Conservation (phyloP, 2,888 invertebrate genomes). For the Linnaemya vulpina region DNA sequence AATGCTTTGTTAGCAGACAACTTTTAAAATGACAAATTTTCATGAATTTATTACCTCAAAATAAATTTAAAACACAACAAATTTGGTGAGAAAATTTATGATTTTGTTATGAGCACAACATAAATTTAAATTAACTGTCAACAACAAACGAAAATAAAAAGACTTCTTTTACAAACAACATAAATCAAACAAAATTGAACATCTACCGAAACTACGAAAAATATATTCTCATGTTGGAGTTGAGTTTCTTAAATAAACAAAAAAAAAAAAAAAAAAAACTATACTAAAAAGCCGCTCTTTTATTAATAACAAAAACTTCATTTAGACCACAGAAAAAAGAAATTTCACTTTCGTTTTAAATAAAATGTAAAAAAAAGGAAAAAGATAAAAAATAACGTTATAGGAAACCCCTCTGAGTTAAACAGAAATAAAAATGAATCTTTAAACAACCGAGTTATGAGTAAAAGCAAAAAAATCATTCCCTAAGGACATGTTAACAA, state of each 20-base stretch:
- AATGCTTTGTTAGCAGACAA: background rate
- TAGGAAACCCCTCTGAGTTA: slow-evolving; percentile 70
- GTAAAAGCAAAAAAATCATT: slow-evolving; percentile 33
- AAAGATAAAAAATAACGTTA: slow-evolving; percentile 36
- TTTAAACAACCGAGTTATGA: slow-evolving; percentile 15
- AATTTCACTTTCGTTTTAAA: slow-evolving; percentile 69
- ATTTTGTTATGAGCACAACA: slow-evolving; percentile 66
- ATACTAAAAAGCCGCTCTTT: slow-evolving; percentile 54
- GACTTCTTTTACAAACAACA: slow-evolving; percentile 54
- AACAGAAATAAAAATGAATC: slow-evolving; percentile 27
- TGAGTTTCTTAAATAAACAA: slow-evolving; percentile 51
- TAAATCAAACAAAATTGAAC: slow-evolving; percentile 70
- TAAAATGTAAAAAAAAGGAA: slow-evolving; percentile 21
- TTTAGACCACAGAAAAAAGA: slow-evolving; percentile 49
- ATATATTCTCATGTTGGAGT: slow-evolving; percentile 63
- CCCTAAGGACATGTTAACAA: slow-evolving; percentile 70
- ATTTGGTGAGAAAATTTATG: slow-evolving; percentile 70
- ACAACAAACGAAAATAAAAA: slow-evolving; percentile 57
- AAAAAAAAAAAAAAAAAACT: slow-evolving; percentile 49
- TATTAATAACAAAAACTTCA: slow-evolving; percentile 58
- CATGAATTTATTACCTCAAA: slow-evolving; percentile 23
- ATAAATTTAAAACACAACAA: slow-evolving; percentile 49
- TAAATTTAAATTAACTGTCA: slow-evolving; percentile 72
- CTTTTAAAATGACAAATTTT: slow-evolving; percentile 51
- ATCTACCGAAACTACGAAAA: slow-evolving; percentile 44